Evolutionary conservation across 2,113 vertebrate species (phyloP), one percentile per base, ranked within the genome.

Genomic region (Megaceryle maxima): DNA sequence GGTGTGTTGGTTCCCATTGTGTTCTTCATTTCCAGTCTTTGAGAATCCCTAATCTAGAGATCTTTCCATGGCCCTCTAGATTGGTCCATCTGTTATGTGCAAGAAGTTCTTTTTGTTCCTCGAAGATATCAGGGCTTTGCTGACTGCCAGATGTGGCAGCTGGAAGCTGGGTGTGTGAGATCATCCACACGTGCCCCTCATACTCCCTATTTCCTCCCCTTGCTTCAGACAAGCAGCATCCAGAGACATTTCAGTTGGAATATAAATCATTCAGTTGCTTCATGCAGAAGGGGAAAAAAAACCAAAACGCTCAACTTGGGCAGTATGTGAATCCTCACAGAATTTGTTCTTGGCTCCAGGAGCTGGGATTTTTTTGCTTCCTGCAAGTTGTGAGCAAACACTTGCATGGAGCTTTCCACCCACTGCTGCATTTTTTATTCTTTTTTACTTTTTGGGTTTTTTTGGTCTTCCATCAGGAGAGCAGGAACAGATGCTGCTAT

Each of bases 121-220:
- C 17, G 29, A 16, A 31, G 57, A 26, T 57, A 5, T 1, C 1
- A 1, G 84, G 70, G 59, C 70, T 93, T 55, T 81, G 79, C 85
- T 94, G 76, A 59, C 67, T 88, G 92, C 94, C 96, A 95, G 85
- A 94, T 94, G 90, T 74, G 90, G 70, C 89, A 93, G 84, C 91
- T 96, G 96, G 85, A 73, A 77, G 85, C 85, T 82, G 84, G 39
- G 35, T 16, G 53, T 60, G 82, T 93, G 96, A 94, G 88, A 74
- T 96, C 92, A 96, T 92, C 80, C 80, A 6, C 93, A 92, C 35
- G 22, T 86, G 92, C 64, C 83, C 90, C 87, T 90, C 66, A 5
- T 28, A 16, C 70, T 87, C 64, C 31, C 35, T 17, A 0, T 55
- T 90, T 90, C 82, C 79, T 96, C 25, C 75, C 46, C 68, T 63